phyloP scores from a whole-genome alignment of 2,888 invertebrate species.

The Parascotia fuliginaria region DNA sequence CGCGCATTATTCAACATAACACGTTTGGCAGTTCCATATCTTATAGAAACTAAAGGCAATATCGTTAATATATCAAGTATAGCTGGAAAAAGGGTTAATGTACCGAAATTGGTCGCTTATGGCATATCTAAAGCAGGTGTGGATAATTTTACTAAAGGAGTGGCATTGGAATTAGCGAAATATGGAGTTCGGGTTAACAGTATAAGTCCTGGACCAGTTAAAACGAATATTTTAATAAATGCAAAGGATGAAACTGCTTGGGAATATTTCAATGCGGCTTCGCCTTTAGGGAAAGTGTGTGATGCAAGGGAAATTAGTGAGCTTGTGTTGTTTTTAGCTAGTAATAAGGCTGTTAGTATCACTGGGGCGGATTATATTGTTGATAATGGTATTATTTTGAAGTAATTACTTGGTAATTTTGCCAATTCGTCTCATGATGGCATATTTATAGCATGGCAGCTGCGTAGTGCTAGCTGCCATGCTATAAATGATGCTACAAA shows the following conservation, averaged over 20 bases:
- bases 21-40: conserved; percentile 43
- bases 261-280: conserved; percentile 26
- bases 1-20: conserved; percentile 50
- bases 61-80: conserved; percentile 58
- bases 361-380: conserved; percentile 47
- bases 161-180: conserved; percentile 66
- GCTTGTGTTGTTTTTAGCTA: conserved; percentile 47
- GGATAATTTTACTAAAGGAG: conserved; percentile 93
- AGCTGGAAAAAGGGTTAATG: conserved; percentile 17
- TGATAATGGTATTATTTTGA: conserved; percentile 67
- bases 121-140: conserved; percentile 90
- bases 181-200: conserved; percentile 48
- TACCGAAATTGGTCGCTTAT: conserved; percentile 66
- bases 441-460: background rate
- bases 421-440: background rate
- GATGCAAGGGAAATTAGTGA: conserved; percentile 51
- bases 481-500: no score
- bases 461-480: no score
- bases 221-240: conserved; percentile 58
- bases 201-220: conserved; percentile 49
- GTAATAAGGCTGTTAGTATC: conserved; percentile 48
- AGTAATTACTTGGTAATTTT: conserved; percentile 3
- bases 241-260: conserved; percentile 83
- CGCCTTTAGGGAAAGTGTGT: conserved; percentile 40
- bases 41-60: conserved; percentile 54